Percentiles rank a stretch among this genome's conserved stretches.
phyloP scores from a whole-genome alignment of 2,797 vertebrate species.

The Alfaro cultratus region DNA sequence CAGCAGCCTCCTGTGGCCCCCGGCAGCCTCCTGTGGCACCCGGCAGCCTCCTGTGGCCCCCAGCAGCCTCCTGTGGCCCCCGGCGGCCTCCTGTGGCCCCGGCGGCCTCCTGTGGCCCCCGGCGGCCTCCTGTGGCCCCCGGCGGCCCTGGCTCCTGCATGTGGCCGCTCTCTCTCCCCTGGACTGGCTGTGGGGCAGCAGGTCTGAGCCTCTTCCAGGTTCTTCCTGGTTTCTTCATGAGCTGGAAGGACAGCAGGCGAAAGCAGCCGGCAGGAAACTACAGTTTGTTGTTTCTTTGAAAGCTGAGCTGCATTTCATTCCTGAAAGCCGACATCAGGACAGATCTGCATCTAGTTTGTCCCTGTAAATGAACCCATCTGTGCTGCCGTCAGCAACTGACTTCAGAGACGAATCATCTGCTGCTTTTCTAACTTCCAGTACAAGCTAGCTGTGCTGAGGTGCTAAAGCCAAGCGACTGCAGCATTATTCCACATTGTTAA shows the following conservation, averaged over 20 bases:
- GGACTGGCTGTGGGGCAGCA: background rate
- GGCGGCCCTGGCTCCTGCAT: background rate
- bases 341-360: no score
- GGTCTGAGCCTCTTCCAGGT: background rate
- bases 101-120: no score
- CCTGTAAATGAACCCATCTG: background rate
- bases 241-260: background rate
- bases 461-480: background rate
- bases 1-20: no score
- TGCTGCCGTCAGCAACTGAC: background rate
- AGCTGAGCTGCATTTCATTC: background rate
- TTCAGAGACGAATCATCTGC: background rate
- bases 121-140: no score
- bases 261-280: background rate
- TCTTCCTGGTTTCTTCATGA: background rate
- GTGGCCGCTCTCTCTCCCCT: background rate
- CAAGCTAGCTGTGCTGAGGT: background rate
- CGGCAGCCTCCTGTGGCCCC: rapidly evolving
- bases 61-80: no score
- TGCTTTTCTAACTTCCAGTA: background rate
- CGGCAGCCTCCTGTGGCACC: no score
- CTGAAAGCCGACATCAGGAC: background rate
- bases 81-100: no score
- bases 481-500: no score
- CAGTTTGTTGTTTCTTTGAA: background rate